A percentile compares a stretch with the other conserved stretches of the same genome.
These are phyloP conservation scores for Xerus inauris DNA, from an alignment of 2,113 vertebrate species.

Conservation along the genomic window DNA sequence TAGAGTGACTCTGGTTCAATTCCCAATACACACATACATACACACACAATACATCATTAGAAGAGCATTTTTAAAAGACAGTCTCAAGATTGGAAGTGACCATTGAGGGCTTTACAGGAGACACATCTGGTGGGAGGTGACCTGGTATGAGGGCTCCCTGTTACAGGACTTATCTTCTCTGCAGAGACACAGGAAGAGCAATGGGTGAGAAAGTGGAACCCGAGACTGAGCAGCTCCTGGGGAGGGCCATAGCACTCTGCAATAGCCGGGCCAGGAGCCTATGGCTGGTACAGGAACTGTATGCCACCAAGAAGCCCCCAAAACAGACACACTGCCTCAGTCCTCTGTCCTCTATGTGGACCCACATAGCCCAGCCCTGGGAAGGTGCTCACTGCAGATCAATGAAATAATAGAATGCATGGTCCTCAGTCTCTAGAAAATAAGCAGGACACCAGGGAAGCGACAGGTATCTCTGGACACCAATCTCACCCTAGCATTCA, in stretches of 20 bases:
- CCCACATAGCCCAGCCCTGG: neutral
- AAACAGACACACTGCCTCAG: rapidly evolving
- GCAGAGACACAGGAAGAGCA: neutral
- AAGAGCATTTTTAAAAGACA: neutral
- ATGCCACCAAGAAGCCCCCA: rapidly evolving
- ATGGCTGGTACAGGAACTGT: no score
- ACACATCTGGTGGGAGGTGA: neutral
- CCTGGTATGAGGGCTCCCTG: neutral
- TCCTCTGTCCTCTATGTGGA: neutral
- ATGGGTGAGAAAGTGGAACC: neutral
- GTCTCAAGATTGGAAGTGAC: neutral
- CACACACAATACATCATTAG: neutral
- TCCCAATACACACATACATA: no score
- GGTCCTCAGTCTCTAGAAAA: neutral
- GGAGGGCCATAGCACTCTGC: neutral
- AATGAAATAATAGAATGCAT: neutral
- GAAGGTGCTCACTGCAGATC: neutral
- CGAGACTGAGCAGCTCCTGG: neutral
- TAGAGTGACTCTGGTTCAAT: no score
- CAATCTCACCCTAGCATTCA: neutral
- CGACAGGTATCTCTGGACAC: neutral
- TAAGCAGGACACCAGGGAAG: neutral
- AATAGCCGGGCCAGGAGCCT: neutral
- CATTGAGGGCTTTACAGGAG: neutral
- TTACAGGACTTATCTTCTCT: neutral